Evolutionary conservation across 2,797 vertebrate species (phyloP).

Genomic region (Microtus agrestis): DNA sequence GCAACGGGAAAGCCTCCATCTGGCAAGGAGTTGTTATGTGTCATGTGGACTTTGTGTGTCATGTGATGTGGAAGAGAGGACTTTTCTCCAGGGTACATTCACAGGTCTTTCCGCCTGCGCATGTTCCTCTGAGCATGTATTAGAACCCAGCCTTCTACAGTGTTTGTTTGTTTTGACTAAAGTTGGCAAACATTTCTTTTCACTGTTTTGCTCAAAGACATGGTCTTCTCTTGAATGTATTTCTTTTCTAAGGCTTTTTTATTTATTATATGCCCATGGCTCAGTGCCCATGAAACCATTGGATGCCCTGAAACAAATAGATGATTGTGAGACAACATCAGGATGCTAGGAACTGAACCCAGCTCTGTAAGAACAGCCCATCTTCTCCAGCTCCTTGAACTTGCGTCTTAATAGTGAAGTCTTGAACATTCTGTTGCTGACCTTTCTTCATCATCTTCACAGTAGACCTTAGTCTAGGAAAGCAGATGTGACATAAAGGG

Average conservation of each 20-base stretch:
- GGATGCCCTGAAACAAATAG: not conserved
- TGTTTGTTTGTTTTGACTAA: conserved; percentile 1
- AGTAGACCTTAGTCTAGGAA: conserved; percentile 43
- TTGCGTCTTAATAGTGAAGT: conserved; percentile 13
- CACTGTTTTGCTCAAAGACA: not conserved
- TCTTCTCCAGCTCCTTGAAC: not conserved
- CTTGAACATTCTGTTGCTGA: conserved; percentile 1
- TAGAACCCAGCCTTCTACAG: not conserved
- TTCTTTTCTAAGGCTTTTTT: not conserved
- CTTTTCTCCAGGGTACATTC: not conserved
- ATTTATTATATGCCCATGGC: not conserved
- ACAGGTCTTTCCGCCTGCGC: not conserved
- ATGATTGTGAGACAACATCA: not conserved
- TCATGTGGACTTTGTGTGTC: not conserved
- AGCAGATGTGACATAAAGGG: not conserved
- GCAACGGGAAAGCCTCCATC: not conserved
- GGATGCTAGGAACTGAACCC: not conserved
- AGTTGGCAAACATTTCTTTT: not conserved
- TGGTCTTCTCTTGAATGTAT: conserved; percentile 28
- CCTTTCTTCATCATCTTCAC: not conserved
- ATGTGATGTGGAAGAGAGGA: not conserved
- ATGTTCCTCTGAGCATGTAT: not conserved
- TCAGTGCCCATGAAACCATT: not conserved
- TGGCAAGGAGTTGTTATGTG: not conserved
- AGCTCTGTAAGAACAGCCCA: not conserved